phyloP scores from a whole-genome alignment of 2,888 invertebrate species.

The Sesia bembeciformis region DNA sequence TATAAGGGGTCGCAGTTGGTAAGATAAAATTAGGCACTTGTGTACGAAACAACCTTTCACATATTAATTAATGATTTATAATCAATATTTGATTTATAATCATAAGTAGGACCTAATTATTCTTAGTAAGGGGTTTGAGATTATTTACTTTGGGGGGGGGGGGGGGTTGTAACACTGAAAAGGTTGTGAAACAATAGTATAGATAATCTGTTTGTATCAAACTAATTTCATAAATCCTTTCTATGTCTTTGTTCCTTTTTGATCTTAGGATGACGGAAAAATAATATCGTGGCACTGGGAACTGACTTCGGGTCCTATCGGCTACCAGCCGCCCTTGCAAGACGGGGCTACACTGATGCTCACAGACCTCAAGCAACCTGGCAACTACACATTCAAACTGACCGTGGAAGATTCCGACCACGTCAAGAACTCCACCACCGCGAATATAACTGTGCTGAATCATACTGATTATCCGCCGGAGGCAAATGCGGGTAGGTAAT shows the following conservation, averaged over 20 bases:
- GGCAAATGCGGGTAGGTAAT: conserved; percentile 84
- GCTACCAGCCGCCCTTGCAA: conserved; percentile 85
- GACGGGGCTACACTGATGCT: conserved; percentile 89
- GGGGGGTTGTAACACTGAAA: too few relatives aligned
- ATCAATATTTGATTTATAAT: too few relatives aligned
- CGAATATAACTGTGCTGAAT: conserved; percentile 92
- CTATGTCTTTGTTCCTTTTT: not conserved
- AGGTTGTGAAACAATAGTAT: too few relatives aligned
- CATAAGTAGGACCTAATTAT: too few relatives aligned
- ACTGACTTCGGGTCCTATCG: conserved; percentile 88
- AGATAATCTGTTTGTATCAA: too few relatives aligned
- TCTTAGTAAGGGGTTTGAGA: too few relatives aligned
- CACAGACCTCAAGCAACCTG: conserved; percentile 87
- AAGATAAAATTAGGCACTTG: too few relatives aligned
- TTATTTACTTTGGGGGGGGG: too few relatives aligned
- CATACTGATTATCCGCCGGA: conserved; percentile 96
- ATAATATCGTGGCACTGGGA: conserved; percentile 95
- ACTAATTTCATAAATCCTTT: too few relatives aligned
- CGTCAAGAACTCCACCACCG: conserved; percentile 87
- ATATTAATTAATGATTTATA: too few relatives aligned
- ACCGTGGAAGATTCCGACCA: conserved; percentile 95
- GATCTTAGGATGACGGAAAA: conserved; percentile 81
- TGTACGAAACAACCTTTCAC: too few relatives aligned
- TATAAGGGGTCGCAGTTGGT: too few relatives aligned
- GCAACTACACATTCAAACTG: conserved; percentile 91